Evolutionary conservation across 2,888 invertebrate species (phyloP), one percentile per base, ranked within the genome.

Genomic region (Ariolimax columbianus): DNA sequence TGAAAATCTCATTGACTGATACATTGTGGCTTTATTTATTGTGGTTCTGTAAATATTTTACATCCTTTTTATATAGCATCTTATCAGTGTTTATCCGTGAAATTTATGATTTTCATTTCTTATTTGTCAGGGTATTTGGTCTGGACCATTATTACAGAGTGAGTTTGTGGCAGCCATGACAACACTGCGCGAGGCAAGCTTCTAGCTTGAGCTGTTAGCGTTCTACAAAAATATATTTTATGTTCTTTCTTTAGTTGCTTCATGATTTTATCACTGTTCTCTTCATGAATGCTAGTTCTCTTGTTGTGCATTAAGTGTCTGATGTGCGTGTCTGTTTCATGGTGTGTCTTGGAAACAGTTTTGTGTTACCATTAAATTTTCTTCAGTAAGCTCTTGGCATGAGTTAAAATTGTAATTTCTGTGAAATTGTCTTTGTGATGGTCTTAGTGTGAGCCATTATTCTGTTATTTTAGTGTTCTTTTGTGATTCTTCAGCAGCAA

Each of bases 91-190:
- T 68, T 19, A 26, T 23, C 19, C 40, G 40, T 40, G 40, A 70
- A 70, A 26, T 38, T 36, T 26, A 70, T 43, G 0, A 9, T 77
- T 51, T 43, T 83, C 26, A 72, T 77, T 86, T 79, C 51, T 84
- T 55, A 85, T 72, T 84, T 91, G 91, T 9, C 91, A 95, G 94
- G 96, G 97, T 92, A 97, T 98, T 79, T 98, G 97, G 95, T 96
- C 96, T 87, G 98, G 98, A 0, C 98, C 98, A 4, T 97, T 97
- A 97, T 96, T 98, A 82, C 98, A 98, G 94, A 97, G 98, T 0
- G 98, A 98, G 95, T 96, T 98, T 66, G 95, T 98, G 79, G 98
- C 98, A 17, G 97, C 97, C 9, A 95, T 96, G 26, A 94, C 97
- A 0, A 97, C 91, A 96, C 96, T 84, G 96, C 97, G 90, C 97